Evolutionary conservation across 2,888 invertebrate genomes (phyloP).

Genomic region (Epistrophe grossulariae): DNA sequence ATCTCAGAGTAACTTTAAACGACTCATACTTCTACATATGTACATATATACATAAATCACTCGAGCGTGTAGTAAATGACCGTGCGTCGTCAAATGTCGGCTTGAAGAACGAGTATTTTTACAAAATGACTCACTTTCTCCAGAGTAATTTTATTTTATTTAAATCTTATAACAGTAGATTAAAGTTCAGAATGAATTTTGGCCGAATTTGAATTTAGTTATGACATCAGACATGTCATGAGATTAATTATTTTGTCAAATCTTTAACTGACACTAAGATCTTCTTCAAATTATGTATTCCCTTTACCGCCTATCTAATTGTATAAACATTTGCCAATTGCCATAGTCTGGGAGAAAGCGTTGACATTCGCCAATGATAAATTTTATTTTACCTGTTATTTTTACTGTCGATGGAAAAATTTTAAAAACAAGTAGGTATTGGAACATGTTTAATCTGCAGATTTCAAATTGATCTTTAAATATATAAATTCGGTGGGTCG

Average conservation of each 20-base stretch:
- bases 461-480: too few species aligned
- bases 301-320: not conserved
- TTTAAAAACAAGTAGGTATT: too few species aligned
- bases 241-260: slow-evolving; percentile 24
- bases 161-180: not conserved
- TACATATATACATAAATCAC: slow-evolving; percentile 44
- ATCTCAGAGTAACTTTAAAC: slow-evolving; percentile 25
- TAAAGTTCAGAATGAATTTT: not conserved
- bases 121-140: slow-evolving; percentile 59
- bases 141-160: not conserved
- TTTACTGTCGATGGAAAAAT: too few species aligned
- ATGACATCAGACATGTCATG: slow-evolving; percentile 35
- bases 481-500: too few species aligned
- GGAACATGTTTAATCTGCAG: too few species aligned
- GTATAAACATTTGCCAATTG: not conserved
- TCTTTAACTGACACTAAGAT: slow-evolving; percentile 19
- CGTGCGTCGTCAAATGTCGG: not conserved
- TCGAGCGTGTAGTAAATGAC: slow-evolving; percentile 43
- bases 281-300: not conserved
- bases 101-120: slow-evolving; percentile 43
- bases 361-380: not conserved
- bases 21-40: not conserved
- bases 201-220: not conserved
- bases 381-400: too few species aligned
- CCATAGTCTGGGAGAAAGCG: not conserved